Evolutionary conservation across 2,113 vertebrate genomes (phyloP).

Genomic region (Mesembrinibis cayennensis): DNA sequence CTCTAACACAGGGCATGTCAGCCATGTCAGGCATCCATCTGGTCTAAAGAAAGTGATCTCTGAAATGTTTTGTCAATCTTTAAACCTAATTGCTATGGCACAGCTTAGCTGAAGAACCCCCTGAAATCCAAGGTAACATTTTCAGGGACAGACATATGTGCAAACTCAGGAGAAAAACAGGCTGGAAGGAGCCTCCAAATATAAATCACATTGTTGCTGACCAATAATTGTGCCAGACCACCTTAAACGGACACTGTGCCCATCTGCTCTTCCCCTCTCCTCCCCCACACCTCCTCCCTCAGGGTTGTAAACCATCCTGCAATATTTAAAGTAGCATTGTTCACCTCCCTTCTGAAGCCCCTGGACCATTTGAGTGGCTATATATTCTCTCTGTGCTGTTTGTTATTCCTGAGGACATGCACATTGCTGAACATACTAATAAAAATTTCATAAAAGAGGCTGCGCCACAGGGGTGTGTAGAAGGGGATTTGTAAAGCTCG

Average conservation of each 20-base stretch:
- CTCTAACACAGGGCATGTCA: background rate
- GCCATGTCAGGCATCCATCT: background rate
- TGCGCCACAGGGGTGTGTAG: constrained; percentile 45
- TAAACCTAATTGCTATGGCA: background rate
- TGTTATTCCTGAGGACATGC: constrained; percentile 67
- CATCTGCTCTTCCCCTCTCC: constrained; percentile 63
- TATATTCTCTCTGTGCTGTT: constrained; percentile 59
- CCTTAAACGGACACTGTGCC: constrained; percentile 68
- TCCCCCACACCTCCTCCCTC: constrained; percentile 55
- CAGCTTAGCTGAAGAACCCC: background rate
- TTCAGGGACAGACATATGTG: background rate
- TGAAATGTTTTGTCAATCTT: background rate
- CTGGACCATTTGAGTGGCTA: constrained; percentile 37
- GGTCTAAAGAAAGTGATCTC: background rate
- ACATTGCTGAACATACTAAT: constrained; percentile 69
- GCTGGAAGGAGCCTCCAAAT: background rate
- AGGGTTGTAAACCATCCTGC: constrained; percentile 66
- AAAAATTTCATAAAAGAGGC: constrained; percentile 72
- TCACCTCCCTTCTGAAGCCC: constrained; percentile 39
- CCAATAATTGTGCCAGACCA: constrained; percentile 63
- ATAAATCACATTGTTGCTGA: constrained; percentile 20
- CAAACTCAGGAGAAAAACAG: background rate
- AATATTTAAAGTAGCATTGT: constrained; percentile 70
- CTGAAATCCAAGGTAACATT: background rate
- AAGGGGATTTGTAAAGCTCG: constrained; percentile 31